These are phyloP conservation scores for Sweltsa coloradensis DNA, from an alignment of 1,140 invertebrate species.

Conservation along the genomic window DNA sequence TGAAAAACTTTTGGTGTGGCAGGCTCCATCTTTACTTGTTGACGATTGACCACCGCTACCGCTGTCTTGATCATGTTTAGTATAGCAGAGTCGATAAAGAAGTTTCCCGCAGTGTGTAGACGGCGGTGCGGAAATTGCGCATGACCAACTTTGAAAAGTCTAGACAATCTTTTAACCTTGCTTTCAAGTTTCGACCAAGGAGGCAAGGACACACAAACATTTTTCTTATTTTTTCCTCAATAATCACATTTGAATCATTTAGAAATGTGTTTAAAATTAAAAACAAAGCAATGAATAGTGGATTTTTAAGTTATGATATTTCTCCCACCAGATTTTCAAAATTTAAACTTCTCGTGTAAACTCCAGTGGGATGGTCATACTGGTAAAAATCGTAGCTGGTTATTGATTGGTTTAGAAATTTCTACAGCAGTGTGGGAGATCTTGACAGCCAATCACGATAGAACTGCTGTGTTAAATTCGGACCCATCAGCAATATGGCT, in stretches of 20 bases:
- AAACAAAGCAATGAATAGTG: neutral
- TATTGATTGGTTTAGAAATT: neutral
- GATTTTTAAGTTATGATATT: neutral
- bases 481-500: constrained; percentile 68
- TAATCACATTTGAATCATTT: no score
- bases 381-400: neutral
- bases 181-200: neutral
- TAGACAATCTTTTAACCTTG: neutral
- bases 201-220: no score
- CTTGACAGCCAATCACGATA: constrained; percentile 14
- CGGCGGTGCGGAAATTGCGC: neutral
- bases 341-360: neutral
- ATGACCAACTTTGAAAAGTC: neutral
- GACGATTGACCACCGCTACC: no score
- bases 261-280: neutral
- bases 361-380: neutral
- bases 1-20: neutral
- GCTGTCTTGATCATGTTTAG: neutral
- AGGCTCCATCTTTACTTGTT: no score
- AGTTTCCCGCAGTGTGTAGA: neutral
- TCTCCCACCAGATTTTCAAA: neutral
- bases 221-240: no score
- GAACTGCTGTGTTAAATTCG: constrained; percentile 49
- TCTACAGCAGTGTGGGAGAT: constrained; percentile 15
- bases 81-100: neutral